phyloP scores from a whole-genome alignment of 2,113 vertebrate genomes.

The Tragelaphus imberbis region DNA sequence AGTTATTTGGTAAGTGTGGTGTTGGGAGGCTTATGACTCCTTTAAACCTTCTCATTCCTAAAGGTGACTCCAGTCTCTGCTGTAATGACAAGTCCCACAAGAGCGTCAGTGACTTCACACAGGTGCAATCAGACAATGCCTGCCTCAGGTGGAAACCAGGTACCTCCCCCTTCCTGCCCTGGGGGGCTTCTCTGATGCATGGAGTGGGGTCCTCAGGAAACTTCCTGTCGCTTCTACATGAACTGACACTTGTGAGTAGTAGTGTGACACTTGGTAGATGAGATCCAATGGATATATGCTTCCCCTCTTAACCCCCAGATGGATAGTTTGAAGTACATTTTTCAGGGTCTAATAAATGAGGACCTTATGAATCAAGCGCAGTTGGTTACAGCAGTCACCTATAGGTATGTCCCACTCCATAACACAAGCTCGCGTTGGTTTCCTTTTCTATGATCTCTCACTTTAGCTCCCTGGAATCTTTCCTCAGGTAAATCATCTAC shows the following conservation, averaged over 20 bases:
- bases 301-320: not conserved
- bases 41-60: not conserved
- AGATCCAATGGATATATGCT: not conserved
- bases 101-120: not conserved
- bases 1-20: not conserved
- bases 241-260: not conserved
- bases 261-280: not conserved
- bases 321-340: not conserved
- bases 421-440: not conserved
- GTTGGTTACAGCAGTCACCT: not conserved
- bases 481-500: not conserved
- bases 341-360: not conserved
- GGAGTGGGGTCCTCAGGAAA: not conserved
- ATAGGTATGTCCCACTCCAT: not conserved
- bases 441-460: not conserved
- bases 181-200: not conserved
- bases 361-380: not conserved
- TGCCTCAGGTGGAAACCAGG: not conserved
- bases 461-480: not conserved
- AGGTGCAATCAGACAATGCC: not conserved
- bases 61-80: not conserved
- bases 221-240: not conserved
- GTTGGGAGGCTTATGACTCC: not conserved
- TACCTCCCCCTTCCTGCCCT: not conserved
- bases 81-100: not conserved